Evolutionary conservation across 2,113 vertebrate genomes (phyloP), one percentile per base, ranked within the genome.

Genomic region (Nematolebias whitei): DNA sequence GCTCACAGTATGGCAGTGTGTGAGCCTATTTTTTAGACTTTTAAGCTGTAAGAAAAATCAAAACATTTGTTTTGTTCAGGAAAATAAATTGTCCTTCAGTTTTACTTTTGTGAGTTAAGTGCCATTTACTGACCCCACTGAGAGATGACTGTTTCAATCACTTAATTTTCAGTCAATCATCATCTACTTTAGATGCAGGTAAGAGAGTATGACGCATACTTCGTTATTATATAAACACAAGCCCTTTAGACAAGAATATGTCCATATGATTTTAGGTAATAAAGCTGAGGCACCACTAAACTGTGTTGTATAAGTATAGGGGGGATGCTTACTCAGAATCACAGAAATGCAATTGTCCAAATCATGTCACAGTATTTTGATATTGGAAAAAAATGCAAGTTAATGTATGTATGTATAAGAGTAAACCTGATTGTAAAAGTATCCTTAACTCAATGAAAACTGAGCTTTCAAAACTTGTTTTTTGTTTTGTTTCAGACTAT

Each of bases 71-170:
- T 24, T 23, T 41, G 19, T 53, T 29, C 29, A 63, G 24, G 29
- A 35, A 53, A 75, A 69, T 50, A 73, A 13, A 64, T 4, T 61
- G 35, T 23, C 43, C 40, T 63, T 51, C 51, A 61, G 57, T 56
- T 71, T 45, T 56, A 57, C 54, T 56, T 71, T 79, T 71, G 5
- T 66, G 39, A 63, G 49, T 45, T 39, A 74, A 63, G 40, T 59
- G 58, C 67, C 52, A 13, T 39, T 73, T 13, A 13, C 15, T 50
- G 23, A 41, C 32, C 32, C 9, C 32, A 8, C 23, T 45, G 20
- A 6, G 57, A 38, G 39, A 18, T 49, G 45, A 61, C 20, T 49
- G 49, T 51, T 71, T 40, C 60, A 52, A 29, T 66, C 43, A 35
- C 56, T 69, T 44, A 44, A 58, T 64, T 56, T 57, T 29, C 19